Evolutionary conservation across 30 jellyfish, hydroid and myxozoan genomes (phyloP), one percentile per base, ranked within the genome.

Genomic region (Catostylus mosaicus): DNA sequence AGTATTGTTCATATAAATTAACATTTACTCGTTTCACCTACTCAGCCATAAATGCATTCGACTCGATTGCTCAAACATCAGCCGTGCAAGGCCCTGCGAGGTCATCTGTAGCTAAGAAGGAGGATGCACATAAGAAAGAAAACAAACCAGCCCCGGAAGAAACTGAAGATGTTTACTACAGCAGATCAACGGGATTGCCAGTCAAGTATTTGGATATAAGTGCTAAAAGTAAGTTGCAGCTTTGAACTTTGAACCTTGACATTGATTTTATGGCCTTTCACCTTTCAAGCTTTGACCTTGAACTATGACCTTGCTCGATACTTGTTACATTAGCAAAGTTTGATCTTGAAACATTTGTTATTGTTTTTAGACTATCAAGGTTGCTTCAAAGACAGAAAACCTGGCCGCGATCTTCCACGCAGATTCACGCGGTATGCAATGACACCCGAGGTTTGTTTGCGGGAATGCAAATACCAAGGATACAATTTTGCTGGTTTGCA

Each of bases 381-480:
- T 23, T 90, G 97, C 72, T 90, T 30, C 81, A 85, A 85, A 68
- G 97, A 90, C 83, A 85, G 62, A 73, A 84, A 82, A 51, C 97
- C 97, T 27, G 87, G 88, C 3, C 97, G 97, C 11, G 97, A 90
- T 71, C 87, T 90, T 2, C 96, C 96, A 4, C 92, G 92, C 82
- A 78, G 97, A 62, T 90, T 66, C 90, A 90, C 96, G 77, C 96
- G 97, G 30, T 90, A 84, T 63, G 94, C 87, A 38, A 90, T 84
- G 96, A 90, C 97, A 18, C 96, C 96, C 80, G 97, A 90, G 88
- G 96, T 94, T 33, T 90, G 97, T 72, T 66, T 90, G 74, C 88
- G 87, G 40, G 97, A 90, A 78, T 90, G 97, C 90, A 76, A 84
- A 46, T 90, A 90, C 83, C 97, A 90, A 85, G 90, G 90, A 31